phyloP scores from a whole-genome alignment of 2,888 invertebrate genomes.

The Molorchus minor region DNA sequence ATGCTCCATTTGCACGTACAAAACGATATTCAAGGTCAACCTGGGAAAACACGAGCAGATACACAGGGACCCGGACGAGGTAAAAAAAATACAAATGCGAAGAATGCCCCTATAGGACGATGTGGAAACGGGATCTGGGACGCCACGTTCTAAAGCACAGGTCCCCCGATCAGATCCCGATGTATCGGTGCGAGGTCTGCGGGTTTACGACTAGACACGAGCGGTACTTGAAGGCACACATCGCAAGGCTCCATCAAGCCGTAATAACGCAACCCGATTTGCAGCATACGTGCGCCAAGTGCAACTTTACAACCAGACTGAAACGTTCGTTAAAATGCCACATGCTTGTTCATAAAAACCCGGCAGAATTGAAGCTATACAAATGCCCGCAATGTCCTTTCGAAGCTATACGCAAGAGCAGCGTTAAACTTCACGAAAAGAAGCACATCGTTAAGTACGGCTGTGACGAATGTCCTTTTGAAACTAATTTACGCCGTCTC shows the following conservation, averaged over 20 bases:
- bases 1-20: constrained; percentile 22
- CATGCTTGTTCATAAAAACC: neutral
- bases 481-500: neutral
- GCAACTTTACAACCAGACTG: neutral
- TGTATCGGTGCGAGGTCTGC: neutral
- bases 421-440: neutral
- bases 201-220: neutral
- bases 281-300: neutral
- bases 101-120: constrained; percentile 5
- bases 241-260: neutral
- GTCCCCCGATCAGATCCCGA: neutral
- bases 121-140: neutral
- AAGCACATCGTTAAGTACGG: neutral
- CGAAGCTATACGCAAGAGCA: neutral
- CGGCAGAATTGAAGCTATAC: neutral
- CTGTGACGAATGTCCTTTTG: constrained; percentile 5
- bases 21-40: constrained; percentile 23
- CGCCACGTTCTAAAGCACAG: neutral
- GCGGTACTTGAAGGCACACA: neutral
- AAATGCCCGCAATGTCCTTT: constrained; percentile 8
- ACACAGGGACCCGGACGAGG: constrained; percentile 1
- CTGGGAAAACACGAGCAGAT: constrained; percentile 27
- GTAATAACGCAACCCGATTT: neutral
- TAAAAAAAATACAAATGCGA: constrained; percentile 10
- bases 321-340: neutral